Conservation (phyloP, 1,140 invertebrate genomes). For the Acromyrmex heyeri region DNA sequence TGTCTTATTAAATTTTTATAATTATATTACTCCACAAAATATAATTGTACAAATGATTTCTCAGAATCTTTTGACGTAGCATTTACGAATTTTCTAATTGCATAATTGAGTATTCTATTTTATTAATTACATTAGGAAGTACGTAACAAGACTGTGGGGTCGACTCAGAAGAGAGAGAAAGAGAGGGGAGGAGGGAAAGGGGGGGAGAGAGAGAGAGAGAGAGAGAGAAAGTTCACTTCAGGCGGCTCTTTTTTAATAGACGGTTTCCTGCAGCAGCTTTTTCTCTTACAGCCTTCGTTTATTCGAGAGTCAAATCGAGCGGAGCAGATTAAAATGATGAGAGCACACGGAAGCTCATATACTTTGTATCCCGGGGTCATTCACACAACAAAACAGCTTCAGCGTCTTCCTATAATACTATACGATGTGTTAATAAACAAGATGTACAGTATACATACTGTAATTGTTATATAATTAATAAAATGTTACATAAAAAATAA, state of each 20-base stretch:
- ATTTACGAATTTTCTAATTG: neutral
- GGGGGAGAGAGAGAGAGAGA: no score
- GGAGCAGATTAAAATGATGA: slow-evolving; percentile 59
- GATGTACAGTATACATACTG: neutral
- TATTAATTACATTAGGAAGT: slow-evolving; percentile 12
- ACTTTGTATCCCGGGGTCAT: slow-evolving; percentile 45
- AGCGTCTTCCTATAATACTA: neutral
- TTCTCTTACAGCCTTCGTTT: slow-evolving; percentile 55
- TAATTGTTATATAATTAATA: neutral
- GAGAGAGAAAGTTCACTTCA: slow-evolving; percentile 3
- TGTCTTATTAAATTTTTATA: neutral
- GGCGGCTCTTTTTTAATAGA: slow-evolving; percentile 49
- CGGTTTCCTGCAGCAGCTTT: slow-evolving; percentile 54
- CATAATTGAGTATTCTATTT: slow-evolving; percentile 24
- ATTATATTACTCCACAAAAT: neutral
- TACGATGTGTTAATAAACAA: neutral
- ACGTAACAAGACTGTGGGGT: slow-evolving; percentile 8
- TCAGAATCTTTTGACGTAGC: neutral
- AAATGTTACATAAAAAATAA: neutral
- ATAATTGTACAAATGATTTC: neutral
- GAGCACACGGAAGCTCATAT: slow-evolving; percentile 51
- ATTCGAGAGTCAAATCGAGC: slow-evolving; percentile 57
- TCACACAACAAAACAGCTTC: slow-evolving; percentile 36
- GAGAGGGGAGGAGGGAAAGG: neutral
- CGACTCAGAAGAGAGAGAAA: neutral